phyloP scores from a whole-genome alignment of 2,888 invertebrate genomes.

The Agrochola lota region DNA sequence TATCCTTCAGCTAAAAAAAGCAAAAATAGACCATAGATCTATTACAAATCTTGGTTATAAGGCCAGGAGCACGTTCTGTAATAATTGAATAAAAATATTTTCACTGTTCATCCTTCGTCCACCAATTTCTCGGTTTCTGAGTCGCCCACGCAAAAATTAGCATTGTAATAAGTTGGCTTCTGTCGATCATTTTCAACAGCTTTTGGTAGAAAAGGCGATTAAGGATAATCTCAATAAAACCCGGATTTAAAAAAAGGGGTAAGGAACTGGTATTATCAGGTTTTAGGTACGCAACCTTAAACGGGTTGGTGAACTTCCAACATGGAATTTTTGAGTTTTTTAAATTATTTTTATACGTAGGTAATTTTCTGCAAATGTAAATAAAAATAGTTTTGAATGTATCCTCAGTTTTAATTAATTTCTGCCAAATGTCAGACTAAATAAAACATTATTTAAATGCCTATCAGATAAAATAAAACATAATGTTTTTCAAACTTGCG shows the following conservation, averaged over 20 bases:
- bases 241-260: neutral
- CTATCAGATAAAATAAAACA: neutral
- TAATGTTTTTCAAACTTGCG: neutral
- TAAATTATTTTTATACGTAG: neutral
- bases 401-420: too few species aligned
- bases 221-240: neutral
- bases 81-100: slow-evolving; percentile 33
- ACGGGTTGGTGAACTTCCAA: neutral
- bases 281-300: neutral
- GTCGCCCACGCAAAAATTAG: neutral
- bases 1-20: neutral
- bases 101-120: neutral
- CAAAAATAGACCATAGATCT: slow-evolving; percentile 1
- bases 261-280: neutral
- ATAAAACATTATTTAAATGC: neutral
- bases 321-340: neutral
- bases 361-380: neutral
- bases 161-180: neutral
- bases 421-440: too few species aligned
- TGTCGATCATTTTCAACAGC: neutral
- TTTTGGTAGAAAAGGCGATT: neutral
- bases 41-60: slow-evolving; percentile 26
- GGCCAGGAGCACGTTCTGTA: slow-evolving; percentile 24
- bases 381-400: too few species aligned
- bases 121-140: neutral